Percentiles rank a stretch among this genome's conserved stretches.
Conservation (phyloP, 2,888 invertebrate genomes). For the Spodoptera littoralis region DNA sequence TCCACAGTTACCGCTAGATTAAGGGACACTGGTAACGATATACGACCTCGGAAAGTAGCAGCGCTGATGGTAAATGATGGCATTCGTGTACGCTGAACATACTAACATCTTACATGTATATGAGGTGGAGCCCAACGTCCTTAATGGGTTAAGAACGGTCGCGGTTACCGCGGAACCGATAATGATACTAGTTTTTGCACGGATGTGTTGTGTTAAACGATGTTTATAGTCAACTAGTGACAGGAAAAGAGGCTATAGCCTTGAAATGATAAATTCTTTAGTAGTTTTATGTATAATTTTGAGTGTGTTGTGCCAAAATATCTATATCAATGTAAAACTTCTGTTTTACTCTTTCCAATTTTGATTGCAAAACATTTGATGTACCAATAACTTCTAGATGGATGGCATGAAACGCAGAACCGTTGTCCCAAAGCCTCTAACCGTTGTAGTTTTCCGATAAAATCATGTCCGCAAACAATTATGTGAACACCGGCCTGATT, state of each 20-base stretch:
- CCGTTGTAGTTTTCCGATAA: constrained; percentile 69
- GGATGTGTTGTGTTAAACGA: constrained; percentile 29
- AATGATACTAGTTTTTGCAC: constrained; percentile 29
- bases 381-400: constrained; percentile 53
- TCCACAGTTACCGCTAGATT: constrained; percentile 80
- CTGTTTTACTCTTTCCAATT: constrained; percentile 28
- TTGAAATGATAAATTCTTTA: neutral
- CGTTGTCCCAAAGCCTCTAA: constrained; percentile 51
- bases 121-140: constrained; percentile 15
- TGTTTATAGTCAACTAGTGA: constrained; percentile 4
- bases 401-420: constrained; percentile 51
- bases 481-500: constrained; percentile 76
- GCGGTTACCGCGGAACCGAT: constrained; percentile 20
- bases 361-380: constrained; percentile 36
- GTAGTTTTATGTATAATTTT: too few species aligned
- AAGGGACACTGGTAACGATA: constrained; percentile 75
- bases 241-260: constrained; percentile 3
- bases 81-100: constrained; percentile 35
- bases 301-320: too few species aligned
- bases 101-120: constrained; percentile 33
- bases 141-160: constrained; percentile 30
- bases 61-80: constrained; percentile 59
- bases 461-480: constrained; percentile 85
- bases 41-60: constrained; percentile 63
- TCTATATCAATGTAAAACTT: constrained; percentile 30